Conservation (phyloP, 1,140 invertebrate genomes). For the Sitobion miscanthi region DNA sequence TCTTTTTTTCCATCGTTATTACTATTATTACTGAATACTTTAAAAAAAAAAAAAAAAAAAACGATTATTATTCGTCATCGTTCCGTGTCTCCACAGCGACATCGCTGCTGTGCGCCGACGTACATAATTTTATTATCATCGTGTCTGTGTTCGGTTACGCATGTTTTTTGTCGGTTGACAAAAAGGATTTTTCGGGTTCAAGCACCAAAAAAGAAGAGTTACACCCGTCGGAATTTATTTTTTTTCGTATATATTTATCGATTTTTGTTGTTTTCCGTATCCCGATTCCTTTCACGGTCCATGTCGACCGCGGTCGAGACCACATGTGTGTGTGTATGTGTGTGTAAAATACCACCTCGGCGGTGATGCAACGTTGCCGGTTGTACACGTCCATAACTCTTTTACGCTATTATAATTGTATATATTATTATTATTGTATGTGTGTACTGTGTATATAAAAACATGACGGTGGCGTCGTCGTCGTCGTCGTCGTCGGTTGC, state of each 20-base stretch:
- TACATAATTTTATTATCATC: background rate
- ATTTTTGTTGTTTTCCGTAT: background rate
- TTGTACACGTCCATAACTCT: background rate
- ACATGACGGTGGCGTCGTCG: background rate
- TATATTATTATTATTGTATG: background rate
- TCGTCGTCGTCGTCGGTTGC: background rate
- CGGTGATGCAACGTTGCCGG: constrained; percentile 11
- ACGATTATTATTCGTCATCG: background rate
- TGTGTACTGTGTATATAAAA: background rate
- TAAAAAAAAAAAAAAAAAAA: too few relatives aligned
- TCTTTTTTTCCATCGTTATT: constrained; percentile 23
- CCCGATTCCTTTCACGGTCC: background rate
- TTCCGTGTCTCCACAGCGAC: background rate
- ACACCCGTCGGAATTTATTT: background rate
- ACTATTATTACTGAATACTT: background rate
- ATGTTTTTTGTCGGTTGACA: background rate
- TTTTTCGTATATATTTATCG: background rate
- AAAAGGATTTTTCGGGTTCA: background rate
- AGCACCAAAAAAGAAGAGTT: background rate
- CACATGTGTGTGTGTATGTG: background rate
- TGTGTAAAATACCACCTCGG: background rate
- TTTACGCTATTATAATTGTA: background rate
- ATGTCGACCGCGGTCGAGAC: background rate
- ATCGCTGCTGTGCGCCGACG: background rate
- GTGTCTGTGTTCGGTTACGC: background rate